Evolutionary conservation across 2,888 invertebrate species (phyloP), one percentile per base, ranked within the genome.

Genomic region (Apamea epomidion): DNA sequence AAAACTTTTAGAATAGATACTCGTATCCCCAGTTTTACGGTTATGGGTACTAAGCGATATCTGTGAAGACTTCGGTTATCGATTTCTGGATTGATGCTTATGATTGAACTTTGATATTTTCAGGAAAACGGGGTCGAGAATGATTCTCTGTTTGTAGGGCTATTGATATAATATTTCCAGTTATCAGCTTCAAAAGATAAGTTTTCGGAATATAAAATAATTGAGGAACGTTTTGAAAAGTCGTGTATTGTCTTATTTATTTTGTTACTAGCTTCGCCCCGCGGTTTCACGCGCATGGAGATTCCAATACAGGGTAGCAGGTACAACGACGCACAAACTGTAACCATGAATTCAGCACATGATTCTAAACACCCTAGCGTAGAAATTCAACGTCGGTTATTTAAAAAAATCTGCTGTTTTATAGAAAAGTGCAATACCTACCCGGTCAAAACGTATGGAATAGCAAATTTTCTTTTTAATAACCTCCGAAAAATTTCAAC

Each of bases 101-200:
- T 51, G 45, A 72, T 73, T 85, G 80, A 80, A 68, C 80, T 74
- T 83, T 76, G 60, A 62, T 70, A 76, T 84, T 80, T 80, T 25
- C 62, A 32, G 37, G 45, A 0, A 62, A 82, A 74, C 16, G 71
- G 16, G 68, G 42, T 54, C 58, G 48, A 62, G n/a, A 75, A 79
- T 42, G 18, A 83, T 37, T 37, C 8, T 54, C 32, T 29, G 32
- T 65, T 73, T 21, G 21, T 60, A 32, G 1, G 29, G 37, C 21
- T 62, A n/a, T 72, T 14, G 14, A 48, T 45, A 45, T 45, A 45
- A 77, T 54, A 71, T 83, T 84, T 54, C 65, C 16, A 32, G 73
- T 32, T 65, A 67, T 62, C 65, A 42, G 1, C 58, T 51, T 37
- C 29, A 81, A 48, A n/a, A 58, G 54, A 29, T 32, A 37, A 45